Base-by-base conservation (phyloP, 2,888 invertebrate species). In the Leptodirus hochenwartii region DNA sequence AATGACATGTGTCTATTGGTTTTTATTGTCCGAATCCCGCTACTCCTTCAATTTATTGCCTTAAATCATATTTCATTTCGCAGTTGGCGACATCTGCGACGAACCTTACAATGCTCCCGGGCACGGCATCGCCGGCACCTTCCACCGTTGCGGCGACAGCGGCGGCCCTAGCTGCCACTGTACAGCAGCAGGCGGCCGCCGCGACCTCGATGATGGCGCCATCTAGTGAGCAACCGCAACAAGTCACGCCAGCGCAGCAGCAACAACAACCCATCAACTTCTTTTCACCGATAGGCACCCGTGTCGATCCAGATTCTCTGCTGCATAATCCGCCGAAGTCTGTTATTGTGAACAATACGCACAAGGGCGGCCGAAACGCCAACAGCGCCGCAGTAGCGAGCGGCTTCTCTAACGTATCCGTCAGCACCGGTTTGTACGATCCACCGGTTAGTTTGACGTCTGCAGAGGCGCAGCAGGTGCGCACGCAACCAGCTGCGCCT, bases 381-480 rank as follows among this genome's bases (percentile, higher is more conserved):
- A 27, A 30, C 16, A 30, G 22, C 11, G 24, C 27, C 13, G n/a
- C n/a, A n/a, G 25, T 24, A 9, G 22, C 29, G 17, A 32, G 32
- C 27, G 34, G 32, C 34, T 16, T 32, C 16, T 8, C 8, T 9
- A 20, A 9, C 20, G 20, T 9, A n/a, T n/a, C n/a, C n/a, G n/a
- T n/a, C n/a, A n/a, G n/a, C n/a, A n/a, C n/a, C n/a, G n/a, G n/a
- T n/a, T n/a, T n/a, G n/a, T n/a, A n/a, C n/a, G n/a, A n/a, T n/a
- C n/a, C 8, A 20, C 20, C 9, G 9, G 20, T 9, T 35, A 58
- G 56, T 41, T 56, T 66, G 36, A 65, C 64, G 37, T 62, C 66
- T 23, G 61, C 64, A 25, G 66, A 66, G 51, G 63, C 60, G 31
- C 65, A 65, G 42, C 66, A 65, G 39, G 53, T 59, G 22, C 56